These are phyloP conservation scores for Exocentrus adspersus DNA, from an alignment of 2,888 invertebrate species.

Conservation along the genomic window DNA sequence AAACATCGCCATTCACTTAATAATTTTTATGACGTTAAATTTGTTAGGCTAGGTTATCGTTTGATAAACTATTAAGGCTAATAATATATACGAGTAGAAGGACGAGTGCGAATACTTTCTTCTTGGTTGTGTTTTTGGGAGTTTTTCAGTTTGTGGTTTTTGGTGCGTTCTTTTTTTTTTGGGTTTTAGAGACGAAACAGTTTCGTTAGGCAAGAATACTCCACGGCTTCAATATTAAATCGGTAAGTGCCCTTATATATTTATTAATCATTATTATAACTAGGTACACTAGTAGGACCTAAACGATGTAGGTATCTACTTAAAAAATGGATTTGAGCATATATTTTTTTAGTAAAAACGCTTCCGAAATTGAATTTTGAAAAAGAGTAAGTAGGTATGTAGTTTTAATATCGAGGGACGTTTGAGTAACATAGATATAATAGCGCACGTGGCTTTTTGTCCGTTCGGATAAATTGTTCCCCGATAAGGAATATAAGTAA, in stretches of 20 bases:
- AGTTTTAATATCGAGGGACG: too few species aligned
- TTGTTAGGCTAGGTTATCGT: conserved; percentile 38
- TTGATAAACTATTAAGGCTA: conserved; percentile 21
- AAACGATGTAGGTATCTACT: too few species aligned
- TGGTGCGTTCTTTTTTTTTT: conserved; percentile 28
- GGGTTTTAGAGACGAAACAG: conserved; percentile 26
- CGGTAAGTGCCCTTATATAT: conserved; percentile 40
- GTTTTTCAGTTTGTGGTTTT: conserved; percentile 30
- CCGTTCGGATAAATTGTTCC: too few species aligned
- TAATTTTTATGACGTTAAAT: conserved; percentile 21
- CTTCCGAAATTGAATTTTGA: too few species aligned
- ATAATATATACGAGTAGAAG: too few species aligned
- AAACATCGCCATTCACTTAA: conserved; percentile 8
- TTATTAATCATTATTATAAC: background rate
- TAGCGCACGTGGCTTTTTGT: too few species aligned
- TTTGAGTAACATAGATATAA: too few species aligned
- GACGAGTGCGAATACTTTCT: too few species aligned
- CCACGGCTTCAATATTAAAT: conserved; percentile 39
- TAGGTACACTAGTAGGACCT: background rate
- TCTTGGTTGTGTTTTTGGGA: conserved; percentile 33
- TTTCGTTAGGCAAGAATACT: conserved; percentile 10
- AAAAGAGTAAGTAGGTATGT: too few species aligned
- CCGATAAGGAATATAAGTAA: too few species aligned
- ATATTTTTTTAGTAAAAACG: too few species aligned
- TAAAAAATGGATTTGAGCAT: too few species aligned